Evolutionary conservation across 2,797 vertebrate species (phyloP).

Genomic region (Coracias cyanogaster): DNA sequence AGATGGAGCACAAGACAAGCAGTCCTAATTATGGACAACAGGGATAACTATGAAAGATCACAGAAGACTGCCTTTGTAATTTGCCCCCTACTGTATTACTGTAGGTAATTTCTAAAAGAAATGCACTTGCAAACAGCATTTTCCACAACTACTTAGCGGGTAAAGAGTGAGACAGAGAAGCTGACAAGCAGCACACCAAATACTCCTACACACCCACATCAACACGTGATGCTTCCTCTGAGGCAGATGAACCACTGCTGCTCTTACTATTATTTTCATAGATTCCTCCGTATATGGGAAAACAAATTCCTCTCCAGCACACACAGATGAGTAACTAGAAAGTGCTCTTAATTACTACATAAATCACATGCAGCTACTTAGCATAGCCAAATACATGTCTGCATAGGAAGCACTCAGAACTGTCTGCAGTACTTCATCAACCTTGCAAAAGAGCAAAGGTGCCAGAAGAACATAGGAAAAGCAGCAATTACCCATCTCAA

Average conservation of each 20-base stretch:
- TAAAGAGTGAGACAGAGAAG: neutral
- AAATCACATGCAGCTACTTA: slow-evolving; percentile 45
- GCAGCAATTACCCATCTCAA: neutral
- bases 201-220: neutral
- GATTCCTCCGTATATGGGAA: neutral
- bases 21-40: neutral
- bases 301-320: slow-evolving; percentile 7
- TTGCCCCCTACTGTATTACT: neutral
- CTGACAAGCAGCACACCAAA: neutral
- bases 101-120: neutral
- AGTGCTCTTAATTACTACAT: slow-evolving; percentile 44
- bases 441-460: neutral
- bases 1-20: neutral
- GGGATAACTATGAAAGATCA: neutral
- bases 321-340: slow-evolving; percentile 48
- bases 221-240: neutral
- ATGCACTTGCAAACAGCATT: neutral
- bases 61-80: neutral
- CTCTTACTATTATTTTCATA: neutral
- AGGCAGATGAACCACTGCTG: neutral
- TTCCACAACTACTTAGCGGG: neutral
- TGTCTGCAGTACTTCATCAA: neutral
- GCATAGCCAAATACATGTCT: slow-evolving; percentile 22
- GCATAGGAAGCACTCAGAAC: slow-evolving; percentile 40
- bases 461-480: neutral